These are phyloP conservation scores for Poecilia velifera DNA, from an alignment of 2,797 vertebrate genomes.

Conservation along the genomic window DNA sequence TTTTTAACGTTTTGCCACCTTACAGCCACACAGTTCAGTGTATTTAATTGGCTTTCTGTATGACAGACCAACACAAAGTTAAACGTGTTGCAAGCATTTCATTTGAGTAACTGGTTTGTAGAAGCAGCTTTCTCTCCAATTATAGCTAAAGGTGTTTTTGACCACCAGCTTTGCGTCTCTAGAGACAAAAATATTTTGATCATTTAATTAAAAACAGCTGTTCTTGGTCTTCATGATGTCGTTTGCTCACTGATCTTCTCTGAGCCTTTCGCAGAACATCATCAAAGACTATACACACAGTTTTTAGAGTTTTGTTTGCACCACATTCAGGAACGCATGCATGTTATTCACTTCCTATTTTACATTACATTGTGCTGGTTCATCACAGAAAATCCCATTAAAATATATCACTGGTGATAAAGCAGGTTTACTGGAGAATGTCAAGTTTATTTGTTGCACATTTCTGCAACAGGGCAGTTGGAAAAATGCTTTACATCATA, in stretches of 20 bases:
- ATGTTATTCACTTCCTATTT: neutral
- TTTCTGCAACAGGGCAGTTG: no score
- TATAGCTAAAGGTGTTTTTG: neutral
- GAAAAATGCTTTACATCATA: no score
- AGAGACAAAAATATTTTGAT: neutral
- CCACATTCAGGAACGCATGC: neutral
- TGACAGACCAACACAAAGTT: neutral
- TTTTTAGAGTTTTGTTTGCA: neutral
- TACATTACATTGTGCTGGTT: neutral
- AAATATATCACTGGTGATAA: neutral
- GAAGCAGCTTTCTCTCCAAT: neutral
- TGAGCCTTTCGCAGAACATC: neutral
- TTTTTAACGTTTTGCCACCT: neutral
- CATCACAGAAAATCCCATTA: neutral
- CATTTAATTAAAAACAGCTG: neutral
- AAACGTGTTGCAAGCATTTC: neutral
- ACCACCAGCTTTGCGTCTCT: neutral
- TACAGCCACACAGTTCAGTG: neutral
- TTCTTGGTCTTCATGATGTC: neutral
- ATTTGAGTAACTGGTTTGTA: neutral
- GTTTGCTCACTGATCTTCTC: neutral
- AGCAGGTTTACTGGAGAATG: neutral
- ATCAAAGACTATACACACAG: neutral
- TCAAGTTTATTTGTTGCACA: no score
- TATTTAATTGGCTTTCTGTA: neutral